A percentile compares a stretch with the other conserved stretches of the same genome.
Conservation (phyloP, 2,113 vertebrate genomes). For the Shinisaurus crocodilurus region DNA sequence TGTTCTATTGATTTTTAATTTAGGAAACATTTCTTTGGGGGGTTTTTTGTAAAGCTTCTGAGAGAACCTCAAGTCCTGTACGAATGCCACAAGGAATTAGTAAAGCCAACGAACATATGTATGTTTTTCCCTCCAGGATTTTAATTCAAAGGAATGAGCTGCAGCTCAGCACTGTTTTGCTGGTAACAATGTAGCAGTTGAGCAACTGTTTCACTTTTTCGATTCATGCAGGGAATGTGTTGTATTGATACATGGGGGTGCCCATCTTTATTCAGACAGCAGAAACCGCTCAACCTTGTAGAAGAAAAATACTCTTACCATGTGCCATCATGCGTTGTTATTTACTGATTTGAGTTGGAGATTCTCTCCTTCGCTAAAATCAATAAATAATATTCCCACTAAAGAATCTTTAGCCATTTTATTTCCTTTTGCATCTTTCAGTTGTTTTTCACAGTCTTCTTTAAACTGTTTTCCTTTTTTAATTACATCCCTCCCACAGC, state of each 20-base stretch:
- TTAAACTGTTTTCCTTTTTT: constrained; percentile 44
- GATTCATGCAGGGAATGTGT: constrained; percentile 51
- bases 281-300: constrained; percentile 40
- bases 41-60: constrained; percentile 64
- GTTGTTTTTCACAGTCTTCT: constrained; percentile 35
- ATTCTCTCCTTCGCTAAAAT: constrained; percentile 71
- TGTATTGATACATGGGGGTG: constrained; percentile 49
- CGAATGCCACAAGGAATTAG: constrained; percentile 62
- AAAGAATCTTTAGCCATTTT: constrained; percentile 68
- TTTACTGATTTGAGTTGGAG: constrained; percentile 69
- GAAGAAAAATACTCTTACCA: constrained; percentile 50
- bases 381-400: constrained; percentile 70
- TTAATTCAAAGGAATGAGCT: constrained; percentile 58
- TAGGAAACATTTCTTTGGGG: constrained; percentile 62
- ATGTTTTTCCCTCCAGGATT: constrained; percentile 51
- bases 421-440: constrained; percentile 56
- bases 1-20: constrained; percentile 73
- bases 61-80: constrained; percentile 39
- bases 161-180: constrained; percentile 35
- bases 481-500: constrained; percentile 22
- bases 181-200: constrained; percentile 25
- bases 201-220: constrained; percentile 58
- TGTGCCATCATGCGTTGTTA: constrained; percentile 47
- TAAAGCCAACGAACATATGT: neutral
- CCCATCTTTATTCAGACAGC: constrained; percentile 66